Percentiles rank a stretch among this genome's conserved stretches.
Evolutionary conservation across 2,888 invertebrate species (phyloP).

Genomic region (Meiosimyza platycephala): DNA sequence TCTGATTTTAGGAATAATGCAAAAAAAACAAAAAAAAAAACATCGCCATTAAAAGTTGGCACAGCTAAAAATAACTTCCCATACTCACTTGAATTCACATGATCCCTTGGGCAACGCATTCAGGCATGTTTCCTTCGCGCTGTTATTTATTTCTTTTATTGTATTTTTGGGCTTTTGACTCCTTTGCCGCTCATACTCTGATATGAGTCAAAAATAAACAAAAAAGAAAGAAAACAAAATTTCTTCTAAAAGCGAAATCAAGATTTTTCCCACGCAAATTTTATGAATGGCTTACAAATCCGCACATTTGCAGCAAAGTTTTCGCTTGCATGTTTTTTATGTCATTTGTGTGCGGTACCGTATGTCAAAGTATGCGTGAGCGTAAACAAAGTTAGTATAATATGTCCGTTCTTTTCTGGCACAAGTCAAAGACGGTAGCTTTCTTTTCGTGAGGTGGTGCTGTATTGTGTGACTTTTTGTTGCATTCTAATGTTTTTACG

Average conservation of each 20-base stretch:
- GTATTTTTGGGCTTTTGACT: no score
- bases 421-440: no score
- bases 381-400: slow-evolving; percentile 24
- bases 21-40: no score
- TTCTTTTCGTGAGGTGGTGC: no score
- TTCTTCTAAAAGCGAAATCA: not conserved
- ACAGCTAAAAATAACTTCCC: slow-evolving; percentile 1
- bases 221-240: not conserved
- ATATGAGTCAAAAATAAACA: no score
- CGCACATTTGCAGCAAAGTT: slow-evolving; percentile 23
- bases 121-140: not conserved
- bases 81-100: not conserved
- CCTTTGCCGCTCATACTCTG: no score
- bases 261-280: slow-evolving; percentile 45
- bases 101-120: slow-evolving; percentile 2
- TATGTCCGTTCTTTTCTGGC: not conserved
- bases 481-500: slow-evolving; percentile 5
- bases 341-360: no score
- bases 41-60: not conserved
- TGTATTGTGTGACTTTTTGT: not conserved
- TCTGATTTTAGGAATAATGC: no score
- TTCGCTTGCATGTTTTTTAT: no score
- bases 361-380: slow-evolving; percentile 13
- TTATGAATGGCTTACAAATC: slow-evolving; percentile 48
- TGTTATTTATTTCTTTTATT: not conserved